Conservation (phyloP, 2,888 invertebrate species). For the Coleophora flavipennella region DNA sequence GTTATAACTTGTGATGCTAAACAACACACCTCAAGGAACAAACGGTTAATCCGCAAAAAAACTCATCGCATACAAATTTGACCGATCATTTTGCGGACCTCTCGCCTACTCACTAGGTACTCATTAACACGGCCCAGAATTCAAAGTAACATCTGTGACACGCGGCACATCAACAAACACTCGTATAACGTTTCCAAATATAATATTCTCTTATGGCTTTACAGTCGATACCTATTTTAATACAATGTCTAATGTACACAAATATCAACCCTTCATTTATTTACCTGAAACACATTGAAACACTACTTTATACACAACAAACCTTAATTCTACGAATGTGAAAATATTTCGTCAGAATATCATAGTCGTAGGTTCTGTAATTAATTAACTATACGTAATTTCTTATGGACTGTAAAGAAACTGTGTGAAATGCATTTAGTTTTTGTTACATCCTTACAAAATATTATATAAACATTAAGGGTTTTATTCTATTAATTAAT, state of each 20-base stretch:
- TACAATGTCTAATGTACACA: constrained; percentile 66
- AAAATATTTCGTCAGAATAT: constrained; percentile 68
- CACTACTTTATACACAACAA: constrained; percentile 67
- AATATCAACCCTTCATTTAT: constrained; percentile 45
- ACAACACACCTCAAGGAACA: too few relatives aligned
- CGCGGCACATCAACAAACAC: constrained; percentile 58
- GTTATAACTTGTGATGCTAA: too few relatives aligned
- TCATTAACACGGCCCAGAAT: constrained; percentile 28
- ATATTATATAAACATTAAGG: constrained; percentile 64
- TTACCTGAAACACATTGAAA: constrained; percentile 61
- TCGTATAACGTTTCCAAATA: constrained; percentile 65
- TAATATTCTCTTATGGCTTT: constrained; percentile 63
- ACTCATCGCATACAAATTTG: too few relatives aligned
- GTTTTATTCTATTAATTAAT: constrained; percentile 50
- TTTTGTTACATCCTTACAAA: constrained; percentile 66
- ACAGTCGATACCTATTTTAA: constrained; percentile 61
- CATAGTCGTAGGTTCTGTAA: constrained; percentile 38
- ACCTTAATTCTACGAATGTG: constrained; percentile 66
- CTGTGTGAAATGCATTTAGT: constrained; percentile 70
- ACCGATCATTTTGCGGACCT: too few relatives aligned
- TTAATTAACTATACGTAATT: constrained; percentile 32
- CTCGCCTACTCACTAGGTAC: too few relatives aligned
- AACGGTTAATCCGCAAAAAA: too few relatives aligned
- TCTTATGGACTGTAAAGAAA: constrained; percentile 69
- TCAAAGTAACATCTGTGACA: constrained; percentile 59